phyloP scores from a whole-genome alignment of 2,113 vertebrate species.

The Lasiurus borealis region DNA sequence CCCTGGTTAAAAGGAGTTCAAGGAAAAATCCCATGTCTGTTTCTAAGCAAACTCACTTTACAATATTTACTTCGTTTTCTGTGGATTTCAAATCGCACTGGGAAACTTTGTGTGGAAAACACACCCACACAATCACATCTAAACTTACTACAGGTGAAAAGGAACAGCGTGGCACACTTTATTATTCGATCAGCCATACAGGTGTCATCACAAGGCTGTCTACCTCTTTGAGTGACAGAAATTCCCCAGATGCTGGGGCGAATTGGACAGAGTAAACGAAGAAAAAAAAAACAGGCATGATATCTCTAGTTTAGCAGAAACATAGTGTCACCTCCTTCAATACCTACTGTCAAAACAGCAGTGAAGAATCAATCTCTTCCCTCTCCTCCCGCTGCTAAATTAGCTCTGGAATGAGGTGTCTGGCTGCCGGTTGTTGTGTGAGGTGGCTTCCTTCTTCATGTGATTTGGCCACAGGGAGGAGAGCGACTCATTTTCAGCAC shows the following conservation, averaged over 20 bases:
- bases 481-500: background rate
- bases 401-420: background rate
- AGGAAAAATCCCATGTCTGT: background rate
- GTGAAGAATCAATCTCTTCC: background rate
- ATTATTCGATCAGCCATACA: background rate
- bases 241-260: background rate
- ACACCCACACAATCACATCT: background rate
- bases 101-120: background rate
- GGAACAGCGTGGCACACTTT: background rate
- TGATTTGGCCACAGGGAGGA: background rate
- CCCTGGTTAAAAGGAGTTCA: background rate
- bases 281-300: background rate
- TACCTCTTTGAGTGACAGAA: background rate
- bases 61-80: background rate
- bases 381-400: background rate
- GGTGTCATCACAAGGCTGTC: background rate
- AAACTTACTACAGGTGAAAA: background rate
- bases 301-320: background rate
- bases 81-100: background rate
- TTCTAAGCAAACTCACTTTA: slow-evolving; percentile 50
- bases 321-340: background rate
- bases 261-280: background rate
- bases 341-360: background rate
- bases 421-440: background rate
- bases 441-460: background rate